Evolutionary conservation across 2,113 vertebrate genomes (phyloP).

Genomic region (Heptranchias perlo): DNA sequence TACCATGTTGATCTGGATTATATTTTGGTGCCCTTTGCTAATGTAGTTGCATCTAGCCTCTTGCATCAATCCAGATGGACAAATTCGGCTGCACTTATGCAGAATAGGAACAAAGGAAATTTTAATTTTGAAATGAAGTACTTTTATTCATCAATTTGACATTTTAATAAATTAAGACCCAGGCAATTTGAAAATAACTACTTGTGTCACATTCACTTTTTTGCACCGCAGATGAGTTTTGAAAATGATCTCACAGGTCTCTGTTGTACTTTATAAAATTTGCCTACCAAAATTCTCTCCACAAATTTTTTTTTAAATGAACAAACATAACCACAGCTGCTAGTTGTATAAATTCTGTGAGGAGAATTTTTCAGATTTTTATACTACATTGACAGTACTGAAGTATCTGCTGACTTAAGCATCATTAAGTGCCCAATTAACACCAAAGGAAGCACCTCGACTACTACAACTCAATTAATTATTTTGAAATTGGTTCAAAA

Average conservation of each 20-base stretch:
- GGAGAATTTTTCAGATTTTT: too few species aligned
- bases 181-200: conserved; percentile 14
- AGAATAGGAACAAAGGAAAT: neutral
- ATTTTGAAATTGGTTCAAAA: neutral
- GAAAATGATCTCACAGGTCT: neutral
- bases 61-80: neutral
- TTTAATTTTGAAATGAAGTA: conserved; percentile 9
- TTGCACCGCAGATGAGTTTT: neutral
- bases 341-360: neutral
- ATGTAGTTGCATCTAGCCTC: neutral
- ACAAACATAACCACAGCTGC: neutral
- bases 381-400: neutral
- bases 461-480: neutral
- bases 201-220: conserved; percentile 11
- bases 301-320: neutral
- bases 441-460: neutral
- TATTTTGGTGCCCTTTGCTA: conserved; percentile 14
- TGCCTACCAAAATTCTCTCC: neutral
- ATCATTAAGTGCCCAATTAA: neutral
- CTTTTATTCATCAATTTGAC: neutral
- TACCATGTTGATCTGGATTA: neutral
- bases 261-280: neutral
- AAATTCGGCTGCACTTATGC: neutral
- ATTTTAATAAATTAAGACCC: conserved; percentile 24
- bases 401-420: neutral